These are phyloP conservation scores for Eudorcas thomsonii DNA, from an alignment of 2,113 vertebrate genomes.

Conservation along the genomic window DNA sequence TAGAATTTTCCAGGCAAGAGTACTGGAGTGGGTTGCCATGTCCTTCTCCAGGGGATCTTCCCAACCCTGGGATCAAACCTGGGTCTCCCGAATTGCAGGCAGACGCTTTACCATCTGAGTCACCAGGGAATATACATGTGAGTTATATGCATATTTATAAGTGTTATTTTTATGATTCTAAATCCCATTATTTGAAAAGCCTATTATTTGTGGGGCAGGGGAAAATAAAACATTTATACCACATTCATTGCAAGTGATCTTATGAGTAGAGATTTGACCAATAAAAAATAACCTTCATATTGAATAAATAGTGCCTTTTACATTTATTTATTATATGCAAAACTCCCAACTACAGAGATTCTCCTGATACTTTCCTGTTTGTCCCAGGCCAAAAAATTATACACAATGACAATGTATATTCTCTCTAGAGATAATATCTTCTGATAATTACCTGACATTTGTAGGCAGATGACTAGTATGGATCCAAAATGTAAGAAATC, in stretches of 20 bases:
- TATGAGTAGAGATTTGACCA: neutral
- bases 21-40: neutral
- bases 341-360: neutral
- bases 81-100: neutral
- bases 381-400: neutral
- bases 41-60: neutral
- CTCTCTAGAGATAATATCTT: neutral
- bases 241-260: neutral
- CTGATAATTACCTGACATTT: neutral
- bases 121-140: neutral
- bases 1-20: neutral
- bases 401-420: neutral
- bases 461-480: neutral
- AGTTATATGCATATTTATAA: neutral
- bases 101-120: neutral
- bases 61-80: neutral
- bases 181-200: neutral
- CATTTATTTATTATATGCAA: neutral
- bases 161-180: neutral
- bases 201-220: neutral
- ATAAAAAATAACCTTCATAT: neutral
- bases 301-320: neutral
- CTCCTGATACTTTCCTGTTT: neutral
- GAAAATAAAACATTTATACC: neutral
- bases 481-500: neutral